Base-by-base conservation (phyloP, 2,113 vertebrate species). In the Strix uralensis region DNA sequence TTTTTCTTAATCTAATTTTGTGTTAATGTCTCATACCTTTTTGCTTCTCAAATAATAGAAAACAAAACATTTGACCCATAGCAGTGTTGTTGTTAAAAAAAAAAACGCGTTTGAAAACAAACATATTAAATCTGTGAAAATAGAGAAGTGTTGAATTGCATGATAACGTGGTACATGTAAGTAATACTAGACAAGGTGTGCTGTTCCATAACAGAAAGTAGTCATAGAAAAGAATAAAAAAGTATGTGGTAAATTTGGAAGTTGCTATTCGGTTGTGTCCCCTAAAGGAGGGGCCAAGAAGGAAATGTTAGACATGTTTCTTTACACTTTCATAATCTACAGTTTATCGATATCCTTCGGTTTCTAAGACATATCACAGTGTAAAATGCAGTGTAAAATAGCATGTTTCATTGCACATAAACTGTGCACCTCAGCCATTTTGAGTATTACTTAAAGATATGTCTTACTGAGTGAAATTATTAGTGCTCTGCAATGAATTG, bases 1-100 rank as follows among this genome's bases (percentile, higher is more conserved):
- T 80, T 89, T 67, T 69, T 81, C 36, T 92, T 96, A 46, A 57
- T 96, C 69, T 97, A 65, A 96, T 96, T 91, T 95, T 75, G 44
- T 47, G 25, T 84, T 90, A 51, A 62, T 70, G 12, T 65, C 22
- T 75, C 2, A 22, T 65, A 84, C 27, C 30, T 63, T 77, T 81
- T 88, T 84, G 38, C 30, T 65, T 70, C n/a, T 55, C 15, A 61
- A 85, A n/a, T 80, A 93, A 77, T 29, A 75, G 75, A 91, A 67
- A 62, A 78, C 42, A 88, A 88, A 83, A 75, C 32, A 27, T 69
- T 65, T 72, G 67, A 94, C 91, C 75, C 23, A 16, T 8, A 80
- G 49, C 36, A 47, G 20, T 62, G 30, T 9, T 72, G 52, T 83
- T 95, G 90, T 93, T 87, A 19, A 47, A 47, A 47, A 86, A 85